Conservation (phyloP, 2,888 invertebrate species). For the Steinernema hermaphroditum region DNA sequence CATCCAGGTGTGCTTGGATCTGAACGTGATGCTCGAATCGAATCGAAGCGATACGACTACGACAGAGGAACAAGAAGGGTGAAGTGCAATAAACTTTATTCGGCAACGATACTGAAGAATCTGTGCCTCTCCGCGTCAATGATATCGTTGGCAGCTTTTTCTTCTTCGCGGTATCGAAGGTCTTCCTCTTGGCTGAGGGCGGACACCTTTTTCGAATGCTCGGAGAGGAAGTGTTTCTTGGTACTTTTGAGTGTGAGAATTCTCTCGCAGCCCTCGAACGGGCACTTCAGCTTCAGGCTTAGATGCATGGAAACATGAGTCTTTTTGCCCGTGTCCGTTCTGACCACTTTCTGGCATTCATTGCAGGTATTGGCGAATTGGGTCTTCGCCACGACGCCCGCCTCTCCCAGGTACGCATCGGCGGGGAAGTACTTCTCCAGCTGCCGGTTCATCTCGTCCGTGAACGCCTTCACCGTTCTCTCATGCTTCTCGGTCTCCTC, state of each 20-base stretch:
- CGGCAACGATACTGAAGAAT: not conserved
- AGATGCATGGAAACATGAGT: not conserved
- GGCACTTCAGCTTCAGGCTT: not conserved
- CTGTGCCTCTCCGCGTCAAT: not conserved
- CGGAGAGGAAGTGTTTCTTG: not conserved
- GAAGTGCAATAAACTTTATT: too few relatives aligned
- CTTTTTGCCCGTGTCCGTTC: not conserved
- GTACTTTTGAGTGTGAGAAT: not conserved
- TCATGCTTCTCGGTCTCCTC: not conserved
- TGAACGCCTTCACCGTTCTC: not conserved
- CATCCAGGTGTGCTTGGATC: too few relatives aligned
- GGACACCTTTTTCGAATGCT: not conserved
- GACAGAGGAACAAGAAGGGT: too few relatives aligned
- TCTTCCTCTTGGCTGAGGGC: constrained; percentile 9
- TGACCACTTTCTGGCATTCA: not conserved
- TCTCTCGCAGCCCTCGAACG: not conserved
- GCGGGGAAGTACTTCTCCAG: not conserved
- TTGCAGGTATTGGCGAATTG: not conserved
- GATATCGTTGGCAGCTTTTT: not conserved
- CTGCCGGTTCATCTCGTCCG: not conserved
- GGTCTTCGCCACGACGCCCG: not conserved
- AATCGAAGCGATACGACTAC: too few relatives aligned
- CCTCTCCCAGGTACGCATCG: not conserved
- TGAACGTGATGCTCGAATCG: too few relatives aligned
- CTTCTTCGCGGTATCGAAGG: not conserved